Base-by-base conservation (phyloP, 2,888 invertebrate genomes). In the Salticus scenicus region DNA sequence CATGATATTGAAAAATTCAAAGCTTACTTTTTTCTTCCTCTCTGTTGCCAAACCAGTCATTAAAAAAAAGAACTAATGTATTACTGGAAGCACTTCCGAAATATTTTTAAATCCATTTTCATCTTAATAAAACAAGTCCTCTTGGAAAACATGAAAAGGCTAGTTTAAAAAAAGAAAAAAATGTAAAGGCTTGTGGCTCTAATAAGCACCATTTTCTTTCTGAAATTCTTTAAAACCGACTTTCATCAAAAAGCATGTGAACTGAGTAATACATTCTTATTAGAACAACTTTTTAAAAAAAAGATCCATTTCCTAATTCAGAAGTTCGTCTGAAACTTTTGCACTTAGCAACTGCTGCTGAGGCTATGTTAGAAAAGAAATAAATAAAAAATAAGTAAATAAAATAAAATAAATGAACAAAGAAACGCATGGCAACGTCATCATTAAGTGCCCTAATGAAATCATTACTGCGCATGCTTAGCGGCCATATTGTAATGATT, bases 401-500 rank as follows among this genome's bases (percentile, higher is more conserved):
- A 37, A 37, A 57, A 57, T 17, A 57, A 57, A 4, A 24, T 1
- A 5, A 5, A 17, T 47, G 42, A 47, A 57, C 57, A 57, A 57
- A 57, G 57, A 57, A 57, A 57, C 57, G 24, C 57, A 24, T 57
- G 57, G 57, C 57, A 24, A 5, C 5, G 57, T 20, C 24, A 57
- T 57, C 57, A 57, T 57, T 57, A 57, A 24, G 57, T 24, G 57
- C 24, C 57, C 20, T 57, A 57, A 57, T 57, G 57, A 57, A 24
- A 57, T 17, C 57, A 5, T 24, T 17, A 57, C 57, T 24, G 57
- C 57, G 57, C 57, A 57, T 57, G 57, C 24, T 57, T 24, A 24
- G 57, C 20, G 57, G 57, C 57, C 57, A 57, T 57, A 57, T 57
- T 57, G 57, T 57, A 57, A 57, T 57, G 57, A 24, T 12, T 24